Conservation (phyloP, 2,113 vertebrate species). For the Nesogale talazaci region DNA sequence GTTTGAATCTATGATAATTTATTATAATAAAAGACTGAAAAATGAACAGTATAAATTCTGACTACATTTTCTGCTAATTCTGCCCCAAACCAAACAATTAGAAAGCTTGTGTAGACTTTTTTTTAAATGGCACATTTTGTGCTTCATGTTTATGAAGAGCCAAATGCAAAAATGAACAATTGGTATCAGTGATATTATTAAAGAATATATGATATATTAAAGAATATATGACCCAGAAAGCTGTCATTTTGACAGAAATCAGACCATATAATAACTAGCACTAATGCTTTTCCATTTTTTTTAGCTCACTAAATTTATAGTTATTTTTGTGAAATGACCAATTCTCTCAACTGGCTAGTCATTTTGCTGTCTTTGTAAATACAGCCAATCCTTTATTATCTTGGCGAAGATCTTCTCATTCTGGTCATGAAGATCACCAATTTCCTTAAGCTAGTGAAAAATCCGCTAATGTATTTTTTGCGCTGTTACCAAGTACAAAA, state of each 20-base stretch:
- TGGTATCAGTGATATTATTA: not conserved
- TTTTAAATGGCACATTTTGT: conserved; percentile 16
- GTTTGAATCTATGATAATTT: conserved; percentile 25
- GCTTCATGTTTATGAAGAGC: not conserved
- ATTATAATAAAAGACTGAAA: not conserved
- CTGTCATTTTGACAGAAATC: conserved; percentile 30
- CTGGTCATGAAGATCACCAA: not conserved
- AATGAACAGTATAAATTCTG: conserved; percentile 1
- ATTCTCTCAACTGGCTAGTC: not conserved
- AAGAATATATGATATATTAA: conserved; percentile 1
- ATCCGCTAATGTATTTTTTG: not conserved
- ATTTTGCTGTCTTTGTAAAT: conserved; percentile 54
- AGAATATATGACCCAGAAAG: not conserved
- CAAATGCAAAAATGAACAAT: conserved; percentile 5
- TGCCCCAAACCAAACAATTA: not conserved
- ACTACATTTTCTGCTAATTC: not conserved
- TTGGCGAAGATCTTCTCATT: not conserved
- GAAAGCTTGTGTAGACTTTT: not conserved
- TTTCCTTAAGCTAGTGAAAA: not conserved
- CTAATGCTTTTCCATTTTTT: conserved; percentile 22
- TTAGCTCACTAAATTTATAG: conserved; percentile 19
- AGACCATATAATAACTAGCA: not conserved
- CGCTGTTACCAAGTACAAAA: conserved; percentile 45
- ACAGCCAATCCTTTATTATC: not conserved
- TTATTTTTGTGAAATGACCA: conserved; percentile 61